Conservation (phyloP, 1,140 invertebrate species). For the Listronotus bonariensis region DNA sequence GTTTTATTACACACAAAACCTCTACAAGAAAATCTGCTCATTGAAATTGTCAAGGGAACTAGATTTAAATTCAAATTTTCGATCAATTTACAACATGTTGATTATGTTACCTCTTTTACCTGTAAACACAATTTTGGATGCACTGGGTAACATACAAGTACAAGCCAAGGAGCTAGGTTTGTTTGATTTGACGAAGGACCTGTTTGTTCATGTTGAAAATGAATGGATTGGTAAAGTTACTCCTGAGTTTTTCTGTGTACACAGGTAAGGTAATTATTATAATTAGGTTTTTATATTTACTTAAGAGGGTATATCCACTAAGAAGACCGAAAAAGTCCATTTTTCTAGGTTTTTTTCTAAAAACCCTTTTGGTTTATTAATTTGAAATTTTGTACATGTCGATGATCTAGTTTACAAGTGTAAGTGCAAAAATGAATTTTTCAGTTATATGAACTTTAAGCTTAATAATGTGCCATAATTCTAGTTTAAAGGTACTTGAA, state of each 20-base stretch:
- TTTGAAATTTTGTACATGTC: too few species aligned
- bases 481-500: background rate
- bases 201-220: slow-evolving; percentile 44
- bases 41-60: slow-evolving; percentile 45
- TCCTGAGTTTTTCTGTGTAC: slow-evolving; percentile 48
- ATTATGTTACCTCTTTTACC: slow-evolving; percentile 50
- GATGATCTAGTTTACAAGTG: too few species aligned
- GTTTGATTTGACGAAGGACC: slow-evolving; percentile 20
- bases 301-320: too few species aligned
- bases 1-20: slow-evolving; percentile 49
- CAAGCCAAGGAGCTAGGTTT: slow-evolving; percentile 43
- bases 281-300: background rate
- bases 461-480: too few species aligned
- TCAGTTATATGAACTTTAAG: too few species aligned
- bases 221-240: slow-evolving; percentile 51
- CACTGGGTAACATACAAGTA: slow-evolving; percentile 45
- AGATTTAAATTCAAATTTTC: slow-evolving; percentile 47
- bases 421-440: too few species aligned
- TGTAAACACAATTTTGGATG: slow-evolving; percentile 49
- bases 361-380: too few species aligned
- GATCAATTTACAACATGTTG: slow-evolving; percentile 50
- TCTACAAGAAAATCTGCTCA: slow-evolving; percentile 51
- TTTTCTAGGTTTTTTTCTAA: background rate
- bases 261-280: slow-evolving; percentile 38
- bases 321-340: background rate